Percentiles rank a stretch among this genome's conserved stretches.
These are phyloP conservation scores for Gavialis gangeticus DNA, from an alignment of 2,113 vertebrate genomes.

Conservation along the genomic window DNA sequence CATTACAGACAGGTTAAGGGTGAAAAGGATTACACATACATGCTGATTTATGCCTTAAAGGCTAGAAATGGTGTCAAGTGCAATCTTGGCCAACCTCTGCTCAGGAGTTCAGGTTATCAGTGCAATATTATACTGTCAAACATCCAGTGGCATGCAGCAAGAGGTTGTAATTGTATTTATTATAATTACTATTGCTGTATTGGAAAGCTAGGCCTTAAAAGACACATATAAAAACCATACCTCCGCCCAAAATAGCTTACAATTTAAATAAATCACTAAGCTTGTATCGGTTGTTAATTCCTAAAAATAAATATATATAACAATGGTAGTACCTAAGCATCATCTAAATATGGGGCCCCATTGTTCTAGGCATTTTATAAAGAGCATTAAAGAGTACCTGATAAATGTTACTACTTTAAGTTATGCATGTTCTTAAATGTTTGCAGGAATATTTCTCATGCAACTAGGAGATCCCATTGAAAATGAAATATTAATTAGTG, in stretches of 20 bases:
- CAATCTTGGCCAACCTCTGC: constrained; percentile 65
- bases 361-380: too few species aligned
- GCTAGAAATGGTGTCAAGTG: constrained; percentile 68
- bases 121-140: constrained; percentile 10
- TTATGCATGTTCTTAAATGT: rapidly evolving
- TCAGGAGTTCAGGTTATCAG: constrained; percentile 38
- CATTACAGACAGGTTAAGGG: constrained; percentile 68
- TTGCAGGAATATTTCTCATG: background rate
- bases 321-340: too few species aligned
- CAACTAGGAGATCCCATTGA: background rate
- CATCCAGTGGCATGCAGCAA: constrained; percentile 54
- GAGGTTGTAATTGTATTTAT: background rate
- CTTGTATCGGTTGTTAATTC: too few species aligned
- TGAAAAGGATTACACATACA: constrained; percentile 72
- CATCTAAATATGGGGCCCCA: too few species aligned
- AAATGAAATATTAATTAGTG: background rate
- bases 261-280: background rate
- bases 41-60: constrained; percentile 70
- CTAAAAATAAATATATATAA: too few species aligned
- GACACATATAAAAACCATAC: background rate
- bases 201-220: background rate
- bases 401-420: background rate
- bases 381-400: background rate
- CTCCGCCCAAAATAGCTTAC: constrained; percentile 11
- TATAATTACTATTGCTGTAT: background rate